Percentiles rank a stretch among this genome's conserved stretches.
phyloP scores from a whole-genome alignment of 2,888 invertebrate species.

The Argyresthia albistria region DNA sequence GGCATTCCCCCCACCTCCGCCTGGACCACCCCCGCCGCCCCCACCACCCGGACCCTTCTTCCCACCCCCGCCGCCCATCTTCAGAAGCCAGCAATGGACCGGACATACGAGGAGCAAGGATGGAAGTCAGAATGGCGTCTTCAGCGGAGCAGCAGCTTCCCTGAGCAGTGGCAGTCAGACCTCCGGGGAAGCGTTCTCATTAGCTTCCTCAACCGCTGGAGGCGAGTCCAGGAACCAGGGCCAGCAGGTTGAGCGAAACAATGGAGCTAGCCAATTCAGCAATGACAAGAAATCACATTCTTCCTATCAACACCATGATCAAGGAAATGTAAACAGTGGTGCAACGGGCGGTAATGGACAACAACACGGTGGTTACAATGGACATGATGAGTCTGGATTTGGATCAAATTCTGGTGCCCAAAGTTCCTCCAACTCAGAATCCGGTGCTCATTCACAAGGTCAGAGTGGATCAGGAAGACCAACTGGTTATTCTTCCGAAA shows the following conservation, averaged over 20 bases:
- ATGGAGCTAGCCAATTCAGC: not conserved
- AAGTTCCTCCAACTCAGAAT: conserved; percentile 3
- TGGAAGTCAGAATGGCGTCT: conserved; percentile 33
- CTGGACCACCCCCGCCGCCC: conserved; percentile 11
- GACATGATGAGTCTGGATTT: not conserved
- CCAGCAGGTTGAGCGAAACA: not conserved
- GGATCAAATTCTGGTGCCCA: conserved; percentile 5
- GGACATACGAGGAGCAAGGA: conserved; percentile 27
- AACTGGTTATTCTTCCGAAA: too few relatives aligned
- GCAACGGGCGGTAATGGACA: conserved; percentile 9
- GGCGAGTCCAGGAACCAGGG: conserved; percentile 3
- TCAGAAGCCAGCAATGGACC: conserved; percentile 41
- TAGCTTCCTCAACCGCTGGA: conserved; percentile 15
- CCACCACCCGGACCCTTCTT: too few relatives aligned
- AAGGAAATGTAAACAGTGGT: not conserved
- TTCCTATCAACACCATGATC: not conserved
- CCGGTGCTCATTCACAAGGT: not conserved
- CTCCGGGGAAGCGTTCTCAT: conserved; percentile 30
- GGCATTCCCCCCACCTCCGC: too few relatives aligned
- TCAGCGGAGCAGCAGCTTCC: conserved; percentile 34
- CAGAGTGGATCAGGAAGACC: not conserved
- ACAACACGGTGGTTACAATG: conserved; percentile 5
- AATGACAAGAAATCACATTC: not conserved
- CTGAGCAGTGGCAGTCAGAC: conserved; percentile 18
- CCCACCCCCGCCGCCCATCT: conserved; percentile 19